Evolutionary conservation across 2,797 vertebrate genomes (phyloP), one percentile per base, ranked within the genome.

Genomic region (Orientallactaga sibirica): DNA sequence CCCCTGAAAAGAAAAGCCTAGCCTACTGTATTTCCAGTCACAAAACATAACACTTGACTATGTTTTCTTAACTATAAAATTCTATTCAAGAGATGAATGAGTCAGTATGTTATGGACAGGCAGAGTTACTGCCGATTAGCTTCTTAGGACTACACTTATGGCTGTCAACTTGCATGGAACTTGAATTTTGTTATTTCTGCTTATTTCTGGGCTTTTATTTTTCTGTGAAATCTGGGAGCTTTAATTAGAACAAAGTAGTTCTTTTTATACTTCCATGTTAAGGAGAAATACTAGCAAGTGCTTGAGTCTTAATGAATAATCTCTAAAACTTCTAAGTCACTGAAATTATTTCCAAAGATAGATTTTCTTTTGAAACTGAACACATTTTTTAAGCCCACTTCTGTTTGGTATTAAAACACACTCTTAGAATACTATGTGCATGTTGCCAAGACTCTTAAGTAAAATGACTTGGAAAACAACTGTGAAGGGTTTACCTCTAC

Each of bases 101-200:
- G 96, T 97, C 97, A 97, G 5, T 94, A 95, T 98, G 97, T 97
- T 97, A 98, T 19, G 97, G 97, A 98, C 96, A 97, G 97, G 96
- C 96, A 97, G 95, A 97, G 84, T 97, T 97, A 98, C 94, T 98
- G 97, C 98, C 98, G 97, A 98, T 88, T 92, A 96, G 92, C 97
- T 98, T 98, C 97, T 97, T 98, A 95, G 97, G 97, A 98, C 93
- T 97, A 97, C 97, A 97, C 97, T 98, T 98, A 97, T 97, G 96
- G 96, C 97, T 97, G 96, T 98, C 97, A 70, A 98, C 97, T 97
- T 98, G 98, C 98, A 98, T 98, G 98, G 96, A 98, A 98, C 98
- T 98, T 93, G 98, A 98, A 98, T 98, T 98, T 98, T 98, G 98
- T 96, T 98, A 98, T 97, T 97, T 98, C 97, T 97, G 96, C 97